Evolutionary conservation across 2,113 vertebrate genomes (phyloP), one percentile per base, ranked within the genome.

Genomic region (Pholis gunnellus): DNA sequence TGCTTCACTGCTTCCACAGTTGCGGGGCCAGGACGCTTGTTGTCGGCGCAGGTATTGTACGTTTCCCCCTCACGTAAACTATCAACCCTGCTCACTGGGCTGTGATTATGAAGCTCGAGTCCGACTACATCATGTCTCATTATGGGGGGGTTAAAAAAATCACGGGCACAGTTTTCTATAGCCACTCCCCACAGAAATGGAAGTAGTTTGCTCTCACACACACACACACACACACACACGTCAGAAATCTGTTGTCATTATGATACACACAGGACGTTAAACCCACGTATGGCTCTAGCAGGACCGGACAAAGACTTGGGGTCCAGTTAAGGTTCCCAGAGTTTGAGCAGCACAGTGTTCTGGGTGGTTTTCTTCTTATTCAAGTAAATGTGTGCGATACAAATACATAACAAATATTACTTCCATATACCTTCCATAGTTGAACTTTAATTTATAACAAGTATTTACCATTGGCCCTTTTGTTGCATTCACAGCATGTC

Each of bases 1-100:
- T 99, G 27, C 92, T 96, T 17, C 96, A 97, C n/a, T 98, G 97
- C 82, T 6, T 99, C 20, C 79, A 75, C 10, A 95, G 93, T 88
- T 97, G 97, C 5, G 92, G 95, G 7, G 97, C 97, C 27, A 93
- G 56, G 83, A 89, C 94, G 10, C 89, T 99, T 0, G 88, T 99
- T 27, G 95, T 97, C 20, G 96, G 97, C 81, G 85, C 95, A 97
- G 97, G 98, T 64, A 97, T 20, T 54, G 13, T 36, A 34, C 36
- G 36, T 10, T 60, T 40, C 11, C 15, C n/a, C 22, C 22, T 36
- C 8, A 22, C 14, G 17, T 10, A 2, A 61, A 17, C 17, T 8
- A 14, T 25, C 10, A 27, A 25, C 9, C 38, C 27, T 36, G 10
- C 29, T 70, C 46, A 38, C 20, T 9, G 27, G 1, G 46, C 46